phyloP scores from a whole-genome alignment of 2,113 vertebrate genomes.

The Saccopteryx leptura region DNA sequence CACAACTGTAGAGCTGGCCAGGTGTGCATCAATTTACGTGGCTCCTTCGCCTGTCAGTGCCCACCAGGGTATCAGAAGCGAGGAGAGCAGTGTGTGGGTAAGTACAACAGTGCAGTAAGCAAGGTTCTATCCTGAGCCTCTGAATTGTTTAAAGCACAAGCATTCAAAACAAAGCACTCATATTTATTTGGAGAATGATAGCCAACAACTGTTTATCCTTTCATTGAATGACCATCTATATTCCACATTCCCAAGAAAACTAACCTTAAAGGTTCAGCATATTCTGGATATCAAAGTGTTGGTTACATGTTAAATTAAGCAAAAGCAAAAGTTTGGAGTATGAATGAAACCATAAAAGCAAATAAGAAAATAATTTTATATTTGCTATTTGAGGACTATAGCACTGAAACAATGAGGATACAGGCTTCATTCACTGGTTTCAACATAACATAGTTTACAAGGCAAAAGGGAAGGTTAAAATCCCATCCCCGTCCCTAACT shows the following conservation, averaged over 20 bases:
- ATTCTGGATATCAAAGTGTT: neutral
- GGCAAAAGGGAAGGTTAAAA: neutral
- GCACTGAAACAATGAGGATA: neutral
- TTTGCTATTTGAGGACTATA: neutral
- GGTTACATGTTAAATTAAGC: neutral
- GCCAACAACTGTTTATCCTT: neutral
- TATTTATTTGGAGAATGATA: neutral
- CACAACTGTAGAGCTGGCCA: constrained; percentile 95
- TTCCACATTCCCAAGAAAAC: constrained; percentile 34
- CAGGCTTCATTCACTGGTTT: neutral
- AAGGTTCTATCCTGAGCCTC: neutral
- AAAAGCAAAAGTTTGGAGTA: neutral
- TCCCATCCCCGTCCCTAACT: neutral
- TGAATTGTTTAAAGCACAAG: neutral
- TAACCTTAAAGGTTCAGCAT: constrained; percentile 1
- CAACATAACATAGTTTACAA: neutral
- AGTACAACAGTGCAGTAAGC: constrained; percentile 74
- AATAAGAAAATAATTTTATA: constrained; percentile 12
- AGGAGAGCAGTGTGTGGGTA: constrained; percentile 96
- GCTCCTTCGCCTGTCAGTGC: constrained; percentile 96
- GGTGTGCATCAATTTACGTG: constrained; percentile 95
- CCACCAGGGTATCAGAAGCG: constrained; percentile 93
- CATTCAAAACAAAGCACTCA: neutral
- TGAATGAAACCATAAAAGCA: neutral
- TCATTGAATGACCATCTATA: neutral